Base-by-base conservation (phyloP, 2,888 invertebrate species). In the Strigamia crassipes region DNA sequence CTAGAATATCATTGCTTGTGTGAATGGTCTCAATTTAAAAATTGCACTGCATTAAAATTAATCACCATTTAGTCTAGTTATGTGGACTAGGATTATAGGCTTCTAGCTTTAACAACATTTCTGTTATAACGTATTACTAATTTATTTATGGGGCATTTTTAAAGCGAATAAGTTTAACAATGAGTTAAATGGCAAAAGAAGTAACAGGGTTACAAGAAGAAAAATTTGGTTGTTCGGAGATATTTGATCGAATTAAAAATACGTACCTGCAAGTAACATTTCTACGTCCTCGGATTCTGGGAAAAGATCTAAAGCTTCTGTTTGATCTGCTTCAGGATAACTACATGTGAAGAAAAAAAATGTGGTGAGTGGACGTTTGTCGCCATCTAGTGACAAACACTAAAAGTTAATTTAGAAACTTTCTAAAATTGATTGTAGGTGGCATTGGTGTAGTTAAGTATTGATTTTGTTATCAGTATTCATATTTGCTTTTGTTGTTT, bases 211-310 rank as follows among this genome's bases (percentile, higher is more conserved):
- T n/a, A n/a, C 3, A 27, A 3, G 27, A 27, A 27, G n/a, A n/a
- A 51, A 51, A 51, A 15, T 9, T 15, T n/a, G n/a, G n/a, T 51
- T 51, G 12, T 42, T 42, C 1, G 13, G 5, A 42, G 56, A 38
- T 18, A 56, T n/a, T n/a, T 56, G 18, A 56, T 56, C 21, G 18
- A 73, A 31, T 27, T n/a, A 27, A 27, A 9, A n/a, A 27, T 27
- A 31, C 31, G 5, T 73, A 73, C 73, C 73, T 73, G 73, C 73
- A n/a, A 73, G 73, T 73, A 73, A 73, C 73, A 73, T 73, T 73
- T 73, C 73, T 12, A 73, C 73, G 23, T 73, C 73, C 12, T 73
- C 73, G 31, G 73, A 27, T 73, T 73, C 73, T 27, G 73, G 27
- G n/a, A 73, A 73, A 27, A 73, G 73, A 31, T 73, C 73, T 15